Base-by-base conservation (phyloP, 2,797 vertebrate genomes). In the Falco peregrinus region DNA sequence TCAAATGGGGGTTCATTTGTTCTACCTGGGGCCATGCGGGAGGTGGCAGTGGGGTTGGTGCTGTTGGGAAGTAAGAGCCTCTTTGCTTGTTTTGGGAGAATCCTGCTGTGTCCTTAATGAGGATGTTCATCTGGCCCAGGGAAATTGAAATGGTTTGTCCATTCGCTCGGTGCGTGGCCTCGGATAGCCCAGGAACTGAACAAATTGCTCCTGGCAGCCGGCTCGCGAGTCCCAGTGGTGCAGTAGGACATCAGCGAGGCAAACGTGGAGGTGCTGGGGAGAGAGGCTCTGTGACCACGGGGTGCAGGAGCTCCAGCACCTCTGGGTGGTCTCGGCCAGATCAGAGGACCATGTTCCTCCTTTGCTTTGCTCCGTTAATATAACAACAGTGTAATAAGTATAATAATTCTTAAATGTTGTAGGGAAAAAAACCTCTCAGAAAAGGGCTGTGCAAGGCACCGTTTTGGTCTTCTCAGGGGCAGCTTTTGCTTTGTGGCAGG, bases 161-260 rank as follows among this genome's bases (percentile, higher is more conserved):
- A 5, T 92, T 91, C 24, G 8, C 64, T 94, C 3, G 0, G 56
- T 87, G 87, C 90, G 8, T 0, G 33, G 93, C 95, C 89, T 96
- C 0, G 1, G 73, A 50, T 65, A 80, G 89, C 84, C 84, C 90
- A 70, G 80, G 94, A 94, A 91, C 74, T 92, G 93, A 96, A 92
- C 75, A 89, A 90, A 96, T 95, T 74, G 90, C 93, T 95, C 39
- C 67, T 93, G 95, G 96, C 96, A 94, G 91, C 80, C 3, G 5
- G 59, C 61, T 84, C 19, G n/a, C 0, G 11, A 50, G 75, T 81
- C 77, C 86, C 2, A 16, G 78, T 77, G 84, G 81, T 56, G 64
- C 4, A 22, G 64, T 12, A 43, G 93, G 91, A 71, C 80, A 69
- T 50, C 21, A 60, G 56, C 50, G 7, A 22, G 29, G n/a, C 74